Base-by-base conservation (phyloP, 2,797 vertebrate genomes). In the Choloepus didactylus region DNA sequence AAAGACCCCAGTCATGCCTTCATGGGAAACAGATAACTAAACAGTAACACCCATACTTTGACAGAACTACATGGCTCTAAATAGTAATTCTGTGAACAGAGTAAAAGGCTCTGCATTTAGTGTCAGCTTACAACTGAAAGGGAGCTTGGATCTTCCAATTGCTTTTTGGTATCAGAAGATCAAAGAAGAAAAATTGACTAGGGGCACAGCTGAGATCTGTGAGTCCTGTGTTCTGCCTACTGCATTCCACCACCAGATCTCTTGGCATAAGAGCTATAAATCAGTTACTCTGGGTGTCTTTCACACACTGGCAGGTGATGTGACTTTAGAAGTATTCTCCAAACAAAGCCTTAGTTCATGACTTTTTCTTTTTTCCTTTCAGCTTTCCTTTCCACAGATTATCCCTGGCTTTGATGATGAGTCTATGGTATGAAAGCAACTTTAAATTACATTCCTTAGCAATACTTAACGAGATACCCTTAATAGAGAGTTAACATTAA, bases 361-460 rank as follows among this genome's bases (percentile, higher is more conserved):
- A 67, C 54, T 77, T 59, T 31, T 44, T 64, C 25, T 15, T 46
- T 97, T 92, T 23, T 89, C 35, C 31, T 97, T 98, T 15, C 86
- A 98, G 98, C 97, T 98, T 95, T 96, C 95, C 77, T 97, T 98
- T 44, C 95, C 97, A 93, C 95, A 97, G 9, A 69, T 92, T 0
- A 0, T 97, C 60, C 87, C 96, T 21, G 35, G 62, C 14, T 51
- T 98, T 70, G 76, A 90, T 59, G 98, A 98, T 25, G 97, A 96
- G 2, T 46, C 1, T 3, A 1, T 1, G 98, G 98, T 98, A 98
- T 46, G 97, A 95, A 73, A 31, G 0, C 18, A 90, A 41, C 9
- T 91, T 11, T 46, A 1, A 51, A 1, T 91, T 51, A 88, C 0
- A 31, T 59, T 70, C 0, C 5, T 9, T 54, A 86, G 59, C 82